Conservation (phyloP, 2,113 vertebrate species). For the Hyperoodon ampullatus region DNA sequence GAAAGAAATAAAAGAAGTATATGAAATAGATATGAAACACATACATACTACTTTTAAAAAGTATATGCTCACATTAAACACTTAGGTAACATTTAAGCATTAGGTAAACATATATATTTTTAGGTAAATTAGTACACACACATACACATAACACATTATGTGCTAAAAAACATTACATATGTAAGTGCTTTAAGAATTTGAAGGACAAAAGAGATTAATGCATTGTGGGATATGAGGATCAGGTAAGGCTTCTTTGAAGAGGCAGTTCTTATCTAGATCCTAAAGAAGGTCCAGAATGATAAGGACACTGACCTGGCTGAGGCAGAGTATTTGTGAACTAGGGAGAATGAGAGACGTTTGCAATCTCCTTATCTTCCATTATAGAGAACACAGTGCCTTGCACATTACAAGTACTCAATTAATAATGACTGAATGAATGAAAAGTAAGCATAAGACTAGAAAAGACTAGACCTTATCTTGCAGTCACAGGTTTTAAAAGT, state of each 20-base stretch:
- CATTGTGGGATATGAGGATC: neutral
- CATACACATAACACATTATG: neutral
- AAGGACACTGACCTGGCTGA: neutral
- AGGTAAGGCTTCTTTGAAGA: neutral
- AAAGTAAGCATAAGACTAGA: constrained; percentile 5
- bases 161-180: neutral
- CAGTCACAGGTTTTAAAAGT: neutral
- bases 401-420: neutral
- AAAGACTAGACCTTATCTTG: neutral
- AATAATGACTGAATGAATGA: neutral
- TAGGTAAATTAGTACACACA: neutral
- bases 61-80: neutral
- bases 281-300: neutral
- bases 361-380: neutral
- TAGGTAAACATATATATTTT: neutral
- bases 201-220: neutral
- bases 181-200: neutral
- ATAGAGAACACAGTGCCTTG: neutral
- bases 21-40: neutral
- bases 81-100: neutral
- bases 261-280: neutral
- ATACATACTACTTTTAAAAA: neutral
- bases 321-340: neutral
- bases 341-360: neutral
- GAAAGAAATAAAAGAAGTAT: constrained; percentile 19